These are phyloP conservation scores for Philonicus albiceps DNA, from an alignment of 2,888 invertebrate genomes.

Conservation along the genomic window DNA sequence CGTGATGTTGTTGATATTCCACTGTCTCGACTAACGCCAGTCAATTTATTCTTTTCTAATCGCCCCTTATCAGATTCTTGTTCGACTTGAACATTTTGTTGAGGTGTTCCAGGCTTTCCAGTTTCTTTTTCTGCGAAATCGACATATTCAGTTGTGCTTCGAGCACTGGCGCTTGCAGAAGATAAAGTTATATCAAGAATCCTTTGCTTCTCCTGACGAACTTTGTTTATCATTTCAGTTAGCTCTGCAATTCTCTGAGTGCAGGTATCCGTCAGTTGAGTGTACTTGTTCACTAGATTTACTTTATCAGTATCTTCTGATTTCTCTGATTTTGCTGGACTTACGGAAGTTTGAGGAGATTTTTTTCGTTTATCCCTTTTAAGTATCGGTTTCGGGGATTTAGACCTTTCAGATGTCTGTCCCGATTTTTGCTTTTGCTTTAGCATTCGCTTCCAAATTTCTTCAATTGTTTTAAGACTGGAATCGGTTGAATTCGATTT, in stretches of 20 bases:
- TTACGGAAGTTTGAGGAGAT: not conserved
- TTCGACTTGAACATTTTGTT: not conserved
- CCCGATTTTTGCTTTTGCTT: slow-evolving; percentile 37
- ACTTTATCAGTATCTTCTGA: not conserved
- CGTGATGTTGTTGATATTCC: slow-evolving; percentile 60
- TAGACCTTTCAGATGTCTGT: not conserved
- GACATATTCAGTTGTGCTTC: slow-evolving; percentile 61
- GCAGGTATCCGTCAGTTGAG: slow-evolving; percentile 66
- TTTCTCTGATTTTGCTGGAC: not conserved
- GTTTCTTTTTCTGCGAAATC: slow-evolving; percentile 55
- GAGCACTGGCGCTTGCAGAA: slow-evolving; percentile 58
- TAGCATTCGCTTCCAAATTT: slow-evolving; percentile 55
- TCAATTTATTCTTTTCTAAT: slow-evolving; percentile 57
- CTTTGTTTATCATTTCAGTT: slow-evolving; percentile 67
- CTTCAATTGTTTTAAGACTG: slow-evolving; percentile 51
- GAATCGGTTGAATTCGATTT: slow-evolving; percentile 38
- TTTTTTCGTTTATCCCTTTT: not conserved
- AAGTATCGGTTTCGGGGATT: slow-evolving; percentile 37
- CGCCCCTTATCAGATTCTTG: slow-evolving; percentile 47
- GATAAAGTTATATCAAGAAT: slow-evolving; percentile 63
- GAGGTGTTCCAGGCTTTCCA: slow-evolving; percentile 17
- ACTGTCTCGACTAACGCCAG: slow-evolving; percentile 59
- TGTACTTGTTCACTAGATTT: slow-evolving; percentile 60
- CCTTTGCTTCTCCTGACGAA: slow-evolving; percentile 67
- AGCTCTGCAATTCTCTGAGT: slow-evolving; percentile 68